Conservation (phyloP, 2,113 vertebrate species). For the Dicentrarchus labrax region DNA sequence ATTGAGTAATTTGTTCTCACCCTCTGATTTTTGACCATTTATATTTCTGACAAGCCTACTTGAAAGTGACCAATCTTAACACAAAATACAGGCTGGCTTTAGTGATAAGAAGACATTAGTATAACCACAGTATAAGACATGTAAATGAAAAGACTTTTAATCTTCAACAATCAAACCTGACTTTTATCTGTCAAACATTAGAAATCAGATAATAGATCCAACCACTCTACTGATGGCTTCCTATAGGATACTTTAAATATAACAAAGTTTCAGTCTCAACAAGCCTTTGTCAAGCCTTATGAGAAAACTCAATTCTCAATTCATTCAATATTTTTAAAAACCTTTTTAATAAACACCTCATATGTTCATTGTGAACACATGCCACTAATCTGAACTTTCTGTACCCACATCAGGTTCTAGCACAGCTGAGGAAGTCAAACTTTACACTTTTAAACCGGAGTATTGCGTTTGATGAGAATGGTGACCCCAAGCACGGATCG, state of each 20-base stretch:
- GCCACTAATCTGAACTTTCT: slow-evolving; percentile 9
- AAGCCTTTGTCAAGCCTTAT: no score
- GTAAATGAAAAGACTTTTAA: no score
- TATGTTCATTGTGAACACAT: not conserved
- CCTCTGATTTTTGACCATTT: not conserved
- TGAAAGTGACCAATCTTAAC: not conserved
- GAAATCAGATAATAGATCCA: no score
- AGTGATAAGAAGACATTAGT: not conserved
- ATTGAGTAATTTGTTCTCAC: not conserved
- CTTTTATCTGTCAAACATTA: no score
- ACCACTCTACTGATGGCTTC: no score
- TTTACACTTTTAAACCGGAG: slow-evolving; percentile 83
- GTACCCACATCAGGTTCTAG: slow-evolving; percentile 53
- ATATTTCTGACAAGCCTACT: not conserved
- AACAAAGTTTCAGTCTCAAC: no score
- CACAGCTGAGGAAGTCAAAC: slow-evolving; percentile 80
- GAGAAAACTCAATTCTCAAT: no score
- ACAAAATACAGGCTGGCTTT: not conserved
- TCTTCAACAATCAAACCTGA: no score
- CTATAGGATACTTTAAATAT: no score
- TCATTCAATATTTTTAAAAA: no score
- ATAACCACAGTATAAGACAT: no score
- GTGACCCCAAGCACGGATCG: slow-evolving; percentile 75
- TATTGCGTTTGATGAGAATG: slow-evolving; percentile 82
- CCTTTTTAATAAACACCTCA: no score